Base-by-base conservation (phyloP, 2,797 vertebrate genomes). In the Helostoma temminkii region DNA sequence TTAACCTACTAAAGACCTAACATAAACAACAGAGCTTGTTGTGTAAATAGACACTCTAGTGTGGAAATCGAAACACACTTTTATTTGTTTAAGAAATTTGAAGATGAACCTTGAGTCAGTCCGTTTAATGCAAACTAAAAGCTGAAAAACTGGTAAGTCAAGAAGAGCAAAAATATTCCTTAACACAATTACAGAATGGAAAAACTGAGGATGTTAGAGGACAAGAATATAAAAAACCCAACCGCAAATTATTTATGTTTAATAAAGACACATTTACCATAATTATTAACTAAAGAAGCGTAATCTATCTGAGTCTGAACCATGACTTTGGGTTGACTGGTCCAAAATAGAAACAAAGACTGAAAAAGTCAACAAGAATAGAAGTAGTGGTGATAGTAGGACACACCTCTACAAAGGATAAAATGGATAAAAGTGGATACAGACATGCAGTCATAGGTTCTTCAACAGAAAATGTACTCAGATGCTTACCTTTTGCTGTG, bases 401-500 rank as follows among this genome's bases (percentile, higher is more conserved):
- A 30, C 15, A 32, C 25, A 6, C 18, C 2, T 1, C 14, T 19
- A 16, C 24, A 34, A 21, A 14, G 4, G 21, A 36, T n/a, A n/a
- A n/a, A n/a, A 36, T 4, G 18, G 11, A 10, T 32, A 5, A 26
- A 57, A 50, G 4, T 21, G 2, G 1, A 49, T 26, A 7, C 15
- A 11, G 56, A 1, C 18, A 21, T 25, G 6, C 15, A 46, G 4
- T 18, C 3, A 5, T 34, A 1, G 16, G 12, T n/a, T 16, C 0
- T 37, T 39, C 6, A 8, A 32, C n/a, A 9, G 72, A 22, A 60
- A 48, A 36, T 48, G 0, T 16, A 37, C 10, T 53, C 47, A 46
- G 24, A 21, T 4, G 19, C 84, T 2, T 85, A 89, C 89, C 87
- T 88, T 77, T 1, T 36, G 58, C 46, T 66, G 71, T 53, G 15